Evolutionary conservation across 2,888 invertebrate genomes (phyloP).

Genomic region (Eumacrocentrus americanus): DNA sequence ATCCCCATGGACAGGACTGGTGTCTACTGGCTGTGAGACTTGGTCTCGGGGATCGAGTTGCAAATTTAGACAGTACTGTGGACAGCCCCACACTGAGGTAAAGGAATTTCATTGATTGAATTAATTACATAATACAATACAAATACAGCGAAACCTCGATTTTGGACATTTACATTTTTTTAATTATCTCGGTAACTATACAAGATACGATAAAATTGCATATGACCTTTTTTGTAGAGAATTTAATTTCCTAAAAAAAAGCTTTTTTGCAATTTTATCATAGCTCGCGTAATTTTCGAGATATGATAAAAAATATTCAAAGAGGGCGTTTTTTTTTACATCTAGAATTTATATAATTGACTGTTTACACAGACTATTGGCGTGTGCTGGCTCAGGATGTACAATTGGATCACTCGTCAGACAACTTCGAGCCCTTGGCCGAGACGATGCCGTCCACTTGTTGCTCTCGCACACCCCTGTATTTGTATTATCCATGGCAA

Average conservation of each 20-base stretch:
- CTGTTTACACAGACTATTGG: slow-evolving; percentile 46
- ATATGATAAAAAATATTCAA: too few relatives aligned
- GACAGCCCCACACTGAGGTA: slow-evolving; percentile 58
- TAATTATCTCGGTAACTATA: background rate
- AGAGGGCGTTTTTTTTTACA: background rate
- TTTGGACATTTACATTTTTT: too few relatives aligned
- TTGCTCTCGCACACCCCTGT: slow-evolving; percentile 55
- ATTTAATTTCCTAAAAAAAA: too few relatives aligned
- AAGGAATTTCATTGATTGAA: background rate
- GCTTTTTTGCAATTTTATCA: too few relatives aligned
- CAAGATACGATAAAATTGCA: too few relatives aligned
- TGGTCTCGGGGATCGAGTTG: slow-evolving; percentile 66
- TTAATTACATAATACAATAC: too few relatives aligned
- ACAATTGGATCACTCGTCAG: slow-evolving; percentile 53
- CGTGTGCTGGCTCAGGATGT: slow-evolving; percentile 53
- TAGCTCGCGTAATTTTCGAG: too few relatives aligned
- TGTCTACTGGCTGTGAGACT: slow-evolving; percentile 75
- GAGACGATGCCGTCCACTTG: slow-evolving; percentile 56
- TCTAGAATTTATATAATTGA: too few relatives aligned
- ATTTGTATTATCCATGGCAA: slow-evolving; percentile 50
- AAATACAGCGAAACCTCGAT: too few relatives aligned
- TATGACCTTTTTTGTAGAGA: too few relatives aligned
- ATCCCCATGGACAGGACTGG: slow-evolving; percentile 78
- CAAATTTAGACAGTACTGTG: slow-evolving; percentile 56
- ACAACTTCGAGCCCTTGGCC: slow-evolving; percentile 55